Base-by-base conservation (phyloP, 1,140 invertebrate species). In the Helicorthomorpha holstii region DNA sequence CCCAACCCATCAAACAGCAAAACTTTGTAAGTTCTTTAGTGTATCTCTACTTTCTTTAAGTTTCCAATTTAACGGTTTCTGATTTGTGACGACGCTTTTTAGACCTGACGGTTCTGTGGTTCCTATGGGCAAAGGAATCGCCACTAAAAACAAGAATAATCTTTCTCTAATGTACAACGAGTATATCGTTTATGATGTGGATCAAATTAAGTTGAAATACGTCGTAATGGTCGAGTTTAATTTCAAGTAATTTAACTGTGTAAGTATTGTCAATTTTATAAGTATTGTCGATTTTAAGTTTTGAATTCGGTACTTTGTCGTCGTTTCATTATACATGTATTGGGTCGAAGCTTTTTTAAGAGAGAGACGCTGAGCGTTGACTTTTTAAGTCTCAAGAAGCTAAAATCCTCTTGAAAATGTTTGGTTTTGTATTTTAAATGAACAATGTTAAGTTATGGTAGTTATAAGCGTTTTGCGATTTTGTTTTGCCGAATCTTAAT, bases 181-280 rank as follows among this genome's bases (percentile, higher is more conserved):
- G 57, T 73, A 68, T 51, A 66, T 73, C 38, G 72, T 73, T 3
- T 73, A 73, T 54, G 58, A 71, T 55, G 59, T 60, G 4, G 56
- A 60, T 3, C 72, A 74, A 60, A 59, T 73, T n/a, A 58, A 58
- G 21, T 60, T 68, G 54, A 49, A 21, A 26, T 49, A 49, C 24
- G 4, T 49, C 4, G 21, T 49, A 10, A 49, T 7, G n/a, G 27
- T 49, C 4, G 14, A 49, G 22, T 49, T 49, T 49, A 7, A 49
- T 41, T 50, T 45, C 41, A 50, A 23, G 7, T 49, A 24, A 49
- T 49, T 27, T n/a, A n/a, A n/a, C n/a, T n/a, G n/a, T n/a, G n/a
- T n/a, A n/a, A n/a, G n/a, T n/a, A n/a, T n/a, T n/a, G n/a, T n/a
- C n/a, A n/a, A n/a, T n/a, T n/a, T n/a, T n/a, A n/a, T n/a, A n/a